phyloP scores from a whole-genome alignment of 2,797 vertebrate genomes.

The Phataginus tricuspis region DNA sequence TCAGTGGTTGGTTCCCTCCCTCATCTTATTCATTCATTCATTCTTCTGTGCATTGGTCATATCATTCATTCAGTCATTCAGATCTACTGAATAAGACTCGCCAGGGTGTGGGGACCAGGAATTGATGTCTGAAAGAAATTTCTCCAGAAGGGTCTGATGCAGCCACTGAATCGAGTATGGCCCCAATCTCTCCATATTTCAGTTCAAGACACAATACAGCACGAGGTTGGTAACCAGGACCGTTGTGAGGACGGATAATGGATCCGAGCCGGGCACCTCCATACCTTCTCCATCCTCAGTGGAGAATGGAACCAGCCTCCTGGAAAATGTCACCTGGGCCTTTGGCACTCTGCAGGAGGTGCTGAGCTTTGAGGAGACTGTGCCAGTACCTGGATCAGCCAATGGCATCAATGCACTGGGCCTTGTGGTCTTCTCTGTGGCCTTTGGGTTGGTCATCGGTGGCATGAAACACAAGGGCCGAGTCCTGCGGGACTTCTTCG shows the following conservation, averaged over 20 bases:
- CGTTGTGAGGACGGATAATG: conserved; percentile 87
- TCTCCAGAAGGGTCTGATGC: neutral
- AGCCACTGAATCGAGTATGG: neutral
- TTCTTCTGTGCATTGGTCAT: neutral
- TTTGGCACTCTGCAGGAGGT: conserved; percentile 91
- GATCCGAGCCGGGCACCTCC: conserved; percentile 74
- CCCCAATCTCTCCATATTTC: conserved; percentile 77
- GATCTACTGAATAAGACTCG: neutral
- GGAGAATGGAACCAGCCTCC: conserved; percentile 85
- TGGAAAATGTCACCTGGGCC: conserved; percentile 89
- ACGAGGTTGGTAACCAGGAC: conserved; percentile 90
- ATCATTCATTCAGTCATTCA: neutral
- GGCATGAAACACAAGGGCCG: conserved; percentile 97
- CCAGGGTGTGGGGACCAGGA: neutral
- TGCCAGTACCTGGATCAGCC: conserved; percentile 93
- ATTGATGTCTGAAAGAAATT: neutral
- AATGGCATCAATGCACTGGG: conserved; percentile 95
- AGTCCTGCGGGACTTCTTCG: conserved; percentile 94
- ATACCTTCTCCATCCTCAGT: conserved; percentile 61
- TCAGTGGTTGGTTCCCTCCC: neutral
- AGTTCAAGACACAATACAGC: conserved; percentile 98
- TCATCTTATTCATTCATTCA: neutral
- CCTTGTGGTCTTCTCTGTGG: conserved; percentile 97
- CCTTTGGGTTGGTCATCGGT: conserved; percentile 96
- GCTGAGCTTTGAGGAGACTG: conserved; percentile 90